phyloP scores from a whole-genome alignment of 2,888 invertebrate species.

The Apodemia duryi region DNA sequence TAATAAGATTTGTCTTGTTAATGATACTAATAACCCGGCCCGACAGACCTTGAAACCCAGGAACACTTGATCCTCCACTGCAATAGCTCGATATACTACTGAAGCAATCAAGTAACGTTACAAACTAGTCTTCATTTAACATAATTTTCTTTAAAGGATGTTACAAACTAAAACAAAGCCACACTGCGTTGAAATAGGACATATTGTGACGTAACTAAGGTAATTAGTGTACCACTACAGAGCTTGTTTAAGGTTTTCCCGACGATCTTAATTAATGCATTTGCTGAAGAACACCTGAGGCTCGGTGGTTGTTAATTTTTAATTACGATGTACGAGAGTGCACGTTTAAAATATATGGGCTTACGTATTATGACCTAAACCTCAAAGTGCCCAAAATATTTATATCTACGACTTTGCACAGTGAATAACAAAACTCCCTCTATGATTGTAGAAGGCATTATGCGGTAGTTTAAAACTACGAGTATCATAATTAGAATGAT shows the following conservation, averaged over 20 bases:
- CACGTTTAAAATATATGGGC: constrained; percentile 26
- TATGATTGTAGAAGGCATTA: no score
- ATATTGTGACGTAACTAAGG: constrained; percentile 37
- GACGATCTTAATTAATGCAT: constrained; percentile 60
- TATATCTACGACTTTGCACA: no score
- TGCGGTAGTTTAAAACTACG: no score
- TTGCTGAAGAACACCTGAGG: constrained; percentile 59
- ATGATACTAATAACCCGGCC: no score
- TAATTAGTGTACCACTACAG: constrained; percentile 48
- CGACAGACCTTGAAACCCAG: no score
- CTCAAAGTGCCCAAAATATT: background rate
- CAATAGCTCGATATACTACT: no score
- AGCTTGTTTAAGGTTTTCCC: constrained; percentile 50
- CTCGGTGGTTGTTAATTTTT: constrained; percentile 48
- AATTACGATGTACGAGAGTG: constrained; percentile 45
- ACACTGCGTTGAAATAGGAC: constrained; percentile 11
- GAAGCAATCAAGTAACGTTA: no score
- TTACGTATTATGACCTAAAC: constrained; percentile 20
- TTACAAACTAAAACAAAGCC: constrained; percentile 39
- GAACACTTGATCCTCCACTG: no score
- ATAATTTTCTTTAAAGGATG: constrained; percentile 26
- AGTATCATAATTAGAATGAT: no score
- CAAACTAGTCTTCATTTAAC: no score
- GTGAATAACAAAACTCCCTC: no score
- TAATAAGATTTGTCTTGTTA: no score